phyloP scores from a whole-genome alignment of 53 echinoderm and acorn worm genomes.

The Paelopatides confundens region DNA sequence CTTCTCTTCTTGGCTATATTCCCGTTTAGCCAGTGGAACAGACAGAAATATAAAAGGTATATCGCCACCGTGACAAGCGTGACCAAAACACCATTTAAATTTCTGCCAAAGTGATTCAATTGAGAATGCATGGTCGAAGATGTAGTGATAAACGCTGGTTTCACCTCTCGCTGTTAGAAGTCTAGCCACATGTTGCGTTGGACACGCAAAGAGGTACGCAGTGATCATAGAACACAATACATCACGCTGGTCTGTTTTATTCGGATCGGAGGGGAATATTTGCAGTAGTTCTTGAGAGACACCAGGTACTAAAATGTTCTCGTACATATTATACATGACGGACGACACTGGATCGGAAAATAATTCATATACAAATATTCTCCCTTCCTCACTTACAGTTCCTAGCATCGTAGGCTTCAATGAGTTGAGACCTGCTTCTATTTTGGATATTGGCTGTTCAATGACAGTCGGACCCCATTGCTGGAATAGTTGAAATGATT shows the following conservation, averaged over 20 bases:
- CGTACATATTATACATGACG: not conserved
- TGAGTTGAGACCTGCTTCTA: not conserved
- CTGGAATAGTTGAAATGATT: constrained; percentile 26
- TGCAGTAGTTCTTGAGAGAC: not conserved
- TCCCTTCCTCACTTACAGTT: constrained; percentile 3
- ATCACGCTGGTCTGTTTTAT: constrained; percentile 19
- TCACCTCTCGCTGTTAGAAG: not conserved
- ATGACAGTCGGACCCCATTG: constrained; percentile 48
- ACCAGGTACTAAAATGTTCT: not conserved
- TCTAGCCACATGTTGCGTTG: not conserved
- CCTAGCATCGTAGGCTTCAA: constrained; percentile 38
- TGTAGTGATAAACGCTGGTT: not conserved
- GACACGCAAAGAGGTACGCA: constrained; percentile 44
- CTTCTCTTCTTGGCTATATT: constrained; percentile 25
- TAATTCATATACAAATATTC: constrained; percentile 41
- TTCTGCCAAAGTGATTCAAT: not conserved
- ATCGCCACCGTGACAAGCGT: constrained; percentile 42
- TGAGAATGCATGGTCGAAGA: constrained; percentile 34
- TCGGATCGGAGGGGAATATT: not conserved
- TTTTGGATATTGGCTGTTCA: not conserved
- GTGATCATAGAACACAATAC: not conserved
- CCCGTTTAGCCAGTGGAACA: not conserved
- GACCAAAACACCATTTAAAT: constrained; percentile 7
- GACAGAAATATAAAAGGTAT: constrained; percentile 18
- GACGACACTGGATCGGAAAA: constrained; percentile 1